Evolutionary conservation across 2,888 invertebrate genomes (phyloP), one percentile per base, ranked within the genome.

Genomic region (Chymomyza fuscimana): DNA sequence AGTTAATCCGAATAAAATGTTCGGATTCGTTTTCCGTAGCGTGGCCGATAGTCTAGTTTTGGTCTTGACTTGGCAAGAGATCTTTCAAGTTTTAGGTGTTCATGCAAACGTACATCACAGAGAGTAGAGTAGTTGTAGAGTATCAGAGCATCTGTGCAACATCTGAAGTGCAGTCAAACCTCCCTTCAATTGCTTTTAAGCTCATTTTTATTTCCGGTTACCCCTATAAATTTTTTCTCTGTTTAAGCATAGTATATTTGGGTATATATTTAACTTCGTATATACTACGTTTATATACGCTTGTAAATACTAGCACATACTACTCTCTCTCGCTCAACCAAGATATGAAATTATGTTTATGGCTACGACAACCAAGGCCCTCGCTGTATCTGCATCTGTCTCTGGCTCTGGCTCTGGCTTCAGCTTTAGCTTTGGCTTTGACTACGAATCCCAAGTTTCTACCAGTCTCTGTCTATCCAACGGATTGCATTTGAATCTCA

Each of bases 311-410:
- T 32, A 32, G 32, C 32, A 32, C 32, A 32, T 46, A 46, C 12
- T 46, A 12, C 40, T 12, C 40, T 12, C 40, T 12, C 40, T 46
- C 40, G 40, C 40, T 0, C 36, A 15, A 68, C 59, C 52, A 69
- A 81, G 86, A 86, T 87, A 87, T 82, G 81, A 86, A 88, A 85
- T 88, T 87, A 88, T 86, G 80, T 85, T 79, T 82, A 79, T 87
- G 88, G 77, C 72, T 70, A 70, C 68, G 59, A 59, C 40, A 32
- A 32, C 7, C 32, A 32, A 32, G 32, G 63, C 65, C 60, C 65
- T 65, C 62, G 60, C 65, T 61, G 54, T 58, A 40, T 66, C 29
- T 46, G 64, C 51, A 56, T 36, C 36, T 59, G 60, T 50, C 67
- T 51, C 54, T 25, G 40, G 29, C 46, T 36, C 36, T 59, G 60